Evolutionary conservation across 2,888 invertebrate genomes (phyloP), one percentile per base, ranked within the genome.

Genomic region (Tetrapedia diversipes): DNA sequence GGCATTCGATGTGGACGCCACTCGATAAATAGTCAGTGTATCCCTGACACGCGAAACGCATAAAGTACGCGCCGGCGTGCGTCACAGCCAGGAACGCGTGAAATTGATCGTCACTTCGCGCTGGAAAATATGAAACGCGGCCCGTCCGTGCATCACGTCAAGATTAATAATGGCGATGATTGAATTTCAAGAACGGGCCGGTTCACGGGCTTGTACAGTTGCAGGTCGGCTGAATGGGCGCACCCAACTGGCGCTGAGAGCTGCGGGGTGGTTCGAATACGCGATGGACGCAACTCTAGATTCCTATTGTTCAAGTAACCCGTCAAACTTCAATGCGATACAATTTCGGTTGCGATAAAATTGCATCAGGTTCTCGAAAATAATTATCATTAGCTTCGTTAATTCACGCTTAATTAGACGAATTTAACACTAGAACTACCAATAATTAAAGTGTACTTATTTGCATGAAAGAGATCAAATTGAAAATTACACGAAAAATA

Each of bases 111-210:
- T 56, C 51, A 56, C 45, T 45, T 37, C 56, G 34, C 61, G 69
- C 39, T 19, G 65, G 39, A 57, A 75, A 82, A 67, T 73, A 63
- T 57, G 77, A 84, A 79, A 69, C 61, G 53, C 39, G 43, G 73
- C 43, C 37, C 64, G 19, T 24, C 51, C 43, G 71, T 53, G 72
- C 64, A 63, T 65, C 56, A 34, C 69, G 78, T 65, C 68, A 53
- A 72, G 74, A 84, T 86, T 86, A 80, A 84, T 80, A 84, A 82
- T 63, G 65, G 63, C 37, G 73, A 77, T 67, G 78, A 82, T 82
- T 78, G 75, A 77, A 84, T 82, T 80, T 80, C 72, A 56, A 72
- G 66, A 65, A 57, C 53, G 56, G 43, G 56, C 61, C 70, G 59
- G 29, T 57, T 39, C 7, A n/a, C 10, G n/a, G 11, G 56, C 37